A percentile compares a stretch with the other conserved stretches of the same genome.
Conservation (phyloP, 2,888 invertebrate species). For the Rhogogaster chlorosoma region DNA sequence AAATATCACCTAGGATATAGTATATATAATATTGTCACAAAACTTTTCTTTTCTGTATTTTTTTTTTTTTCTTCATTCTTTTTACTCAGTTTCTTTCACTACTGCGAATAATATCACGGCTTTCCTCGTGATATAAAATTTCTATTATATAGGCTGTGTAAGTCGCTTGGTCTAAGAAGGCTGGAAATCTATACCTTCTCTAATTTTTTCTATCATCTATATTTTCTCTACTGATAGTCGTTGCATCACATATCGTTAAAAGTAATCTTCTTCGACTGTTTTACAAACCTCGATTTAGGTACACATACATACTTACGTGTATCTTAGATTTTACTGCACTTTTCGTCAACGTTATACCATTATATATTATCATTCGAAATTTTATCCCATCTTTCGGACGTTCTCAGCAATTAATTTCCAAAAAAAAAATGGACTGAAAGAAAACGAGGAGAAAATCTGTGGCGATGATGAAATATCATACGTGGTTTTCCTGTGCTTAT, state of each 20-base stretch:
- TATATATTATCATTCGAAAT: not conserved
- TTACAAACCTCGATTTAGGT: slow-evolving; percentile 6
- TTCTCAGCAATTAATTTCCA: not conserved
- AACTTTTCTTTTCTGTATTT: not conserved
- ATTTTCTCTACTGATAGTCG: slow-evolving; percentile 50
- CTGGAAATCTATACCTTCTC: slow-evolving; percentile 17
- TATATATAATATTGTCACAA: slow-evolving; percentile 53
- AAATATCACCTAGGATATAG: slow-evolving; percentile 42
- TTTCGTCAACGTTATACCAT: not conserved
- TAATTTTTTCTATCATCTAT: not conserved
- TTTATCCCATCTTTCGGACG: not conserved
- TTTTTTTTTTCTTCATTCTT: not conserved
- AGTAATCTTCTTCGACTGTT: slow-evolving; percentile 26
- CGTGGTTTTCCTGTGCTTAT: not conserved
- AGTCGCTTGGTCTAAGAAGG: slow-evolving; percentile 45
- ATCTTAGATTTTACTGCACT: not conserved
- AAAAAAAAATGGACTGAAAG: not conserved
- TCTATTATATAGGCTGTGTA: slow-evolving; percentile 29
- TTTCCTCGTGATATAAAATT: slow-evolving; percentile 5
- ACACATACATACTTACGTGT: not conserved
- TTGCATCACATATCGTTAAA: slow-evolving; percentile 54
- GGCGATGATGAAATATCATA: not conserved
- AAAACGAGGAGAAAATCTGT: not conserved
- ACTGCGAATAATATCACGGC: slow-evolving; percentile 26
- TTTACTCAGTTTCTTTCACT: not conserved